Percentiles rank a stretch among this genome's conserved stretches.
Conservation (phyloP, 23 tunicate genomes). For the Halocynthia roretzi region DNA sequence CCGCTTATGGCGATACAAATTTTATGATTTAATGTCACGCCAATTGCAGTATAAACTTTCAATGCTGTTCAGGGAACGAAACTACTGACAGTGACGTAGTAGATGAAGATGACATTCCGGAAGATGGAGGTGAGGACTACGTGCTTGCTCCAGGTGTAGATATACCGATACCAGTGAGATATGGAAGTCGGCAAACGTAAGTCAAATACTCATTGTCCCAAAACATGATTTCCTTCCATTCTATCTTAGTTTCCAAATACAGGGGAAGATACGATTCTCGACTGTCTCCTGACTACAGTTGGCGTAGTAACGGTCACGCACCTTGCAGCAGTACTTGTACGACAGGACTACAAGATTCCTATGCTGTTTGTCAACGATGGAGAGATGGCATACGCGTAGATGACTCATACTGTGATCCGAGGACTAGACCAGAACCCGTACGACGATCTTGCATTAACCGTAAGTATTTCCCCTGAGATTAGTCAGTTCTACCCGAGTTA, state of each 20-base stretch:
- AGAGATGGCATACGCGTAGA: slow-evolving; percentile 1
- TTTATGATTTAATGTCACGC: too few relatives aligned
- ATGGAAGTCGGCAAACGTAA: slow-evolving; percentile 4
- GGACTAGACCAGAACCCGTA: slow-evolving; percentile 23
- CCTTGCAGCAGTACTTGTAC: slow-evolving; percentile 26
- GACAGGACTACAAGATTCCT: slow-evolving; percentile 19
- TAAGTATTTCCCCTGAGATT: neutral
- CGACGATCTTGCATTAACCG: neutral
- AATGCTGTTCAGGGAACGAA: neutral
- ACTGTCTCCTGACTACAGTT: neutral
- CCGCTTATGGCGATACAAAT: too few relatives aligned
- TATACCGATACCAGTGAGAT: slow-evolving; percentile 5
- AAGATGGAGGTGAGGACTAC: neutral
- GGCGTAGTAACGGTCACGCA: slow-evolving; percentile 19
- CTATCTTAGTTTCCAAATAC: neutral
- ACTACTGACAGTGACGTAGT: neutral
- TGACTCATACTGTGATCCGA: slow-evolving; percentile 23
- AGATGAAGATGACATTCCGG: neutral
- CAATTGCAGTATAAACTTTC: neutral
- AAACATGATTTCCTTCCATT: neutral
- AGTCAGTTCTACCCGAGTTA: neutral
- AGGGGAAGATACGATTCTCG: neutral
- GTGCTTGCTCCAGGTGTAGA: neutral
- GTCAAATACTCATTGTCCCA: neutral
- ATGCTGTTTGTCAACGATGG: slow-evolving; percentile 4